Base-by-base conservation (phyloP, 1,140 invertebrate species). In the Macrotrachela quadricornifera region DNA sequence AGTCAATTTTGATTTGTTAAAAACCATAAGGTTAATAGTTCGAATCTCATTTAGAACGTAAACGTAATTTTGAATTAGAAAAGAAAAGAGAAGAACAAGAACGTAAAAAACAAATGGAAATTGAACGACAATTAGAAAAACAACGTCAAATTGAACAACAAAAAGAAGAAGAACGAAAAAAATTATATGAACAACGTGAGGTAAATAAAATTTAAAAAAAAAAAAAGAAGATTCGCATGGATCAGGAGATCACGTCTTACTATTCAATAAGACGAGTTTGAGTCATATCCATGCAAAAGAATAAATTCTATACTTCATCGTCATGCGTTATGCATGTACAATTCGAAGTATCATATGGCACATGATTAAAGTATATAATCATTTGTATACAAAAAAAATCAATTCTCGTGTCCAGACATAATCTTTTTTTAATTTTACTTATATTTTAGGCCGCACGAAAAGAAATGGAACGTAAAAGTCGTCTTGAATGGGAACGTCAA, bases 401-500 rank as follows among this genome's bases (percentile, higher is more conserved):
- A 3, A 14, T 50, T n/a, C n/a, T n/a, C n/a, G 48, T 36, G 38
- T 14, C 39, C 39, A 44, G 30, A 13, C 14, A 17, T 21, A 17
- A 16, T 46, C 18, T 43, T 56, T 56, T 39, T 59, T 52, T 39
- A 43, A 52, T 59, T 62, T n/a, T n/a, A n/a, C n/a, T n/a, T n/a
- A 63, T 62, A 14, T 48, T 55, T 14, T 57, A 75, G 65, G 68
- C 71, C 55, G 71, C 71, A 8, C 61, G 73, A n/a, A 80, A 81
- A 70, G 87, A 94, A 72, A 80, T 92, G 77, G 90, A 95, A 65
- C 75, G 87, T 56, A 88, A 95, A 62, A 76, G 90, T 44, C 84
- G 91, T 61, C 73, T 87, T 55, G 90, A 95, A 71, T 91, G 88
- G 86, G 91, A 96, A 69, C 83, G 81, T 63, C 84, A 91, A 63